phyloP scores from a whole-genome alignment of 1,140 invertebrate genomes.

The Zelostemma sp. region DNA sequence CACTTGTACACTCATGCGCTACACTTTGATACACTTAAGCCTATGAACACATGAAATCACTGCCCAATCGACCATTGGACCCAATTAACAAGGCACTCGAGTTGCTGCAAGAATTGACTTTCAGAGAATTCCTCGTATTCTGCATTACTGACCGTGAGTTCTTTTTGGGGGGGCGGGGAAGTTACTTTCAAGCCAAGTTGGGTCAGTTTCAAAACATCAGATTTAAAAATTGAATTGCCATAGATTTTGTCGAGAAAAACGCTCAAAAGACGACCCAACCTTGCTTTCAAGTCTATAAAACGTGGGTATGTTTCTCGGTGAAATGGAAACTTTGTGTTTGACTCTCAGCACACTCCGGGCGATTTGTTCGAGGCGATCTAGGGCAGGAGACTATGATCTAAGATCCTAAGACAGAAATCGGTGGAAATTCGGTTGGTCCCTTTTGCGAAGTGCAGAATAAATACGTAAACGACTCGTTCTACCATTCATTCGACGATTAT shows the following conservation, averaged over 20 bases:
- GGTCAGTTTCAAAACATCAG: too few relatives aligned
- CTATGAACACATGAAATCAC: slow-evolving; percentile 73
- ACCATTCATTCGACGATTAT: slow-evolving; percentile 60
- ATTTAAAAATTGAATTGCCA: too few relatives aligned
- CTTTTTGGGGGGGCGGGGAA: too few relatives aligned
- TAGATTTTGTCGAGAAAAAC: too few relatives aligned
- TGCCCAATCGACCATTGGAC: slow-evolving; percentile 69
- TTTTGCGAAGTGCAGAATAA: slow-evolving; percentile 57
- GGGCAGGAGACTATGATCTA: slow-evolving; percentile 67
- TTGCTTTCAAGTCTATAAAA: too few relatives aligned
- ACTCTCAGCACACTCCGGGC: slow-evolving; percentile 14
- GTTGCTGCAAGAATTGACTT: slow-evolving; percentile 32
- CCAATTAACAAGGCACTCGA: slow-evolving; percentile 65
- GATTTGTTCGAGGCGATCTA: slow-evolving; percentile 60
- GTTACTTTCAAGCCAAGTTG: too few relatives aligned
- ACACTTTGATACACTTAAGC: slow-evolving; percentile 65
- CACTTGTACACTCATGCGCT: slow-evolving; percentile 34
- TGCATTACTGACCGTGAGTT: too few relatives aligned
- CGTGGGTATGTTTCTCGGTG: too few relatives aligned
- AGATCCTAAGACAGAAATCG: slow-evolving; percentile 67
- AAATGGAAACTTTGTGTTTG: too few relatives aligned
- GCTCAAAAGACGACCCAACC: too few relatives aligned
- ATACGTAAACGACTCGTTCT: slow-evolving; percentile 52
- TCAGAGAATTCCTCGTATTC: too few relatives aligned
- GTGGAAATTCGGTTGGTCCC: slow-evolving; percentile 70